These are phyloP conservation scores for Alviniconcha marisindica DNA, from an alignment of 1,140 invertebrate genomes.

Conservation along the genomic window DNA sequence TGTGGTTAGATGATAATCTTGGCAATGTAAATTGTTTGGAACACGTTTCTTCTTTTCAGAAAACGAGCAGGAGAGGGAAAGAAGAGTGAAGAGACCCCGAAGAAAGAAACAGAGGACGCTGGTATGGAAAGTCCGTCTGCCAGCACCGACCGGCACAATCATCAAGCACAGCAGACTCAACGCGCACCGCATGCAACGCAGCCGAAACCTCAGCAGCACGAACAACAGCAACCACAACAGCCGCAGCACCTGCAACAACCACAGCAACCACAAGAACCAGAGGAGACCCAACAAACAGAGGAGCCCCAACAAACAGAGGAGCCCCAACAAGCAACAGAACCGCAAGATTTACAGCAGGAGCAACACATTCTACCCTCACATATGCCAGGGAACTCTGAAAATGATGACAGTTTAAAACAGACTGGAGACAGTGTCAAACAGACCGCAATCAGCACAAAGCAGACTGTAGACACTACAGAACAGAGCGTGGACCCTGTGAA, in stretches of 20 bases:
- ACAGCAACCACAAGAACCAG: not conserved
- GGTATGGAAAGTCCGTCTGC: not conserved
- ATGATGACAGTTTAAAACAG: not conserved
- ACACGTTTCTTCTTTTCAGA: slow-evolving; percentile 50
- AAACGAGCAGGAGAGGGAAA: slow-evolving; percentile 69
- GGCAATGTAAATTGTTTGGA: too few species aligned
- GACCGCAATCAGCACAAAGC: too few species aligned
- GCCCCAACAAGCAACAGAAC: not conserved
- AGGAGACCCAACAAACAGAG: not conserved
- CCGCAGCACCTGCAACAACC: not conserved
- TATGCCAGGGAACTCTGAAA: not conserved
- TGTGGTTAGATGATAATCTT: too few species aligned
- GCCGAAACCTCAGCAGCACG: not conserved
- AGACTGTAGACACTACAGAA: too few species aligned
- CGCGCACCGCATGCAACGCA: not conserved
- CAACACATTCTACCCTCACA: not conserved
- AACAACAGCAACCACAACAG: not conserved
- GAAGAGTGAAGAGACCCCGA: slow-evolving; percentile 64
- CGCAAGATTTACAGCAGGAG: not conserved
- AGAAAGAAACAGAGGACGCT: slow-evolving; percentile 62
- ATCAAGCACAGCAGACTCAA: not conserved
- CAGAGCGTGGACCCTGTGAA: too few species aligned
- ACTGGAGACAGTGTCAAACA: too few species aligned
- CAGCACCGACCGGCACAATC: slow-evolving; percentile 9
- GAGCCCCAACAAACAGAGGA: not conserved